A percentile compares a stretch with the other conserved stretches of the same genome.
These are phyloP conservation scores for Mohoua ochrocephala DNA, from an alignment of 2,113 vertebrate species.

Conservation along the genomic window DNA sequence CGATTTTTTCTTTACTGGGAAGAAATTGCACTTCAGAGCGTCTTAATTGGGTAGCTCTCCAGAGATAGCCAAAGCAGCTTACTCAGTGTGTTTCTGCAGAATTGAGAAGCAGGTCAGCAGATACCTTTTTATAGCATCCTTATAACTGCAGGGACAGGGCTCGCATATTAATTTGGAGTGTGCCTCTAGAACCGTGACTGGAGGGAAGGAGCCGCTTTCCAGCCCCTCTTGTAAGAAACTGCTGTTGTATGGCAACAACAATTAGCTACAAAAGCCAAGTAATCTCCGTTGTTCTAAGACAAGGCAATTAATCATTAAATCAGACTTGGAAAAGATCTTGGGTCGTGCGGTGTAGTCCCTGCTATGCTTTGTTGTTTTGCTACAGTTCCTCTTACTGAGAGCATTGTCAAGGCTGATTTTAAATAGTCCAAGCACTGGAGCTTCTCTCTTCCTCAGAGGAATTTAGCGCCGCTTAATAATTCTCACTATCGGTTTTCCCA, in stretches of 20 bases:
- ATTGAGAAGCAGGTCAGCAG: constrained; percentile 69
- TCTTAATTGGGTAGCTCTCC: constrained; percentile 31
- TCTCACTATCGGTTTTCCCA: not conserved
- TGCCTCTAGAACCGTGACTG: constrained; percentile 48
- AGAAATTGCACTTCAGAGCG: not conserved
- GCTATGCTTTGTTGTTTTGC: not conserved
- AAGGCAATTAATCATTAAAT: constrained; percentile 27
- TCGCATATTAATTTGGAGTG: constrained; percentile 62
- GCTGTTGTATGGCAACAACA: constrained; percentile 31
- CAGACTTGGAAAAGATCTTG: not conserved
- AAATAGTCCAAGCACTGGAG: not conserved
- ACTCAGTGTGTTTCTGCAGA: constrained; percentile 47
- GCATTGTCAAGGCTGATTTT: not conserved
- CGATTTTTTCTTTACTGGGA: not conserved
- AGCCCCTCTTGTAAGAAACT: constrained; percentile 47
- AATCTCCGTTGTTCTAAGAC: constrained; percentile 9
- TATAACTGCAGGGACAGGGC: constrained; percentile 46
- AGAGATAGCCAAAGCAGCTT: constrained; percentile 39
- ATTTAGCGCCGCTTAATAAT: constrained; percentile 10
- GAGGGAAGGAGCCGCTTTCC: constrained; percentile 41
- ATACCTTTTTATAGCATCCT: constrained; percentile 70
- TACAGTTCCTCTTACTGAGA: not conserved
- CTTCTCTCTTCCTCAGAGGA: not conserved
- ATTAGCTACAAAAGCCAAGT: constrained; percentile 33
- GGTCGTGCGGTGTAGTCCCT: not conserved